Conservation (phyloP, 2,888 invertebrate species). For the Callimorpha dominula region DNA sequence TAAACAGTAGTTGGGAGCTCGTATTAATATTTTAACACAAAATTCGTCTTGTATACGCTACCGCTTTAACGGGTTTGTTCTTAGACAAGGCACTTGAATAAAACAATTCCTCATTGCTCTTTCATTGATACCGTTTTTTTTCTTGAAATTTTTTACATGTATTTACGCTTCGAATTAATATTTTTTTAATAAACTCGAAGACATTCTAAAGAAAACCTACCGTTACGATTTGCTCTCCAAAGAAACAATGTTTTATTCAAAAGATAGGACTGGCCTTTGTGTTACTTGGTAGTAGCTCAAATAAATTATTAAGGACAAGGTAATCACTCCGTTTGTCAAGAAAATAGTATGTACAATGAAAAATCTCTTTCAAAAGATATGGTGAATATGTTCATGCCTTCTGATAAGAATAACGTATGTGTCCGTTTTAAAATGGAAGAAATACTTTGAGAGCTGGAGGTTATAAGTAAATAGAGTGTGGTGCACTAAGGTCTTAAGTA, state of each 20-base stretch:
- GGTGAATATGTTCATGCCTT: slow-evolving; percentile 59
- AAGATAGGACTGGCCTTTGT: slow-evolving; percentile 77
- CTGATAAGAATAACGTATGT: slow-evolving; percentile 51
- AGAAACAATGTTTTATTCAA: slow-evolving; percentile 79
- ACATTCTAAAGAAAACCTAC: slow-evolving; percentile 60
- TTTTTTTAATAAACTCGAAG: slow-evolving; percentile 41
- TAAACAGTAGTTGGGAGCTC: slow-evolving; percentile 11
- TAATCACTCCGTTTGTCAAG: slow-evolving; percentile 77
- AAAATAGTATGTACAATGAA: slow-evolving; percentile 68
- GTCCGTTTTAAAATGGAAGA: background rate
- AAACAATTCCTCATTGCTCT: background rate
- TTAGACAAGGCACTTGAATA: slow-evolving; percentile 5
- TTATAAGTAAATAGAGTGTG: slow-evolving; percentile 25
- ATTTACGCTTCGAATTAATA: slow-evolving; percentile 26
- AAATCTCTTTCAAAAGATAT: slow-evolving; percentile 66
- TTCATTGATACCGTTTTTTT: slow-evolving; percentile 1
- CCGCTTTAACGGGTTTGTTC: background rate
- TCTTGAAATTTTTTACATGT: slow-evolving; percentile 24
- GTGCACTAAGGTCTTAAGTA: slow-evolving; percentile 35
- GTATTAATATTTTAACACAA: slow-evolving; percentile 21
- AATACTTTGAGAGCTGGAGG: slow-evolving; percentile 8
- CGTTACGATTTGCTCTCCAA: slow-evolving; percentile 66
- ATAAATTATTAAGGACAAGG: slow-evolving; percentile 79
- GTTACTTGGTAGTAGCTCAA: slow-evolving; percentile 75
- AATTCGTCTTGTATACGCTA: background rate